Evolutionary conservation across 2,113 vertebrate species (phyloP), one percentile per base, ranked within the genome.

Genomic region (Ceyx margarethae): DNA sequence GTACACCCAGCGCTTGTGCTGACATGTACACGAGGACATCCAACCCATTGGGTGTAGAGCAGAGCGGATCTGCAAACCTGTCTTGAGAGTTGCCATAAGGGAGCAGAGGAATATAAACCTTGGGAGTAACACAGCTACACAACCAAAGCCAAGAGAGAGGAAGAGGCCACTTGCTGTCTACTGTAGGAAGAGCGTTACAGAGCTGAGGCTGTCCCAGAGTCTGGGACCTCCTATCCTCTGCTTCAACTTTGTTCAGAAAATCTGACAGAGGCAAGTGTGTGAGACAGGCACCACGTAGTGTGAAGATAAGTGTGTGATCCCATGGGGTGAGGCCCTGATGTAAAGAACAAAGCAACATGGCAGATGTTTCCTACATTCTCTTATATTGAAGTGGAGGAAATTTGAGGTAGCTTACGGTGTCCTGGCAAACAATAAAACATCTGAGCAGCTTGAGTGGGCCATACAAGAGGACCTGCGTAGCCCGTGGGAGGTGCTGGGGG

Each of bases 241-340:
- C 58, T 80, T 42, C 67, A 76, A 51, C 60, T 33, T 35, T 68
- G 67, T 78, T 92, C 16, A 48, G 62, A 22, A 71, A 8, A 23
- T 1, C 1, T 71, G 72, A 22, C 51, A 58, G 62, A 84, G 61
- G 50, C 77, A 90, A 61, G 28, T 18, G 22, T 67, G 43, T 43
- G 65, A 58, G 62, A 73, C 23, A 20, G 60, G 37, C 51, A n/a
- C 45, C 1, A 1, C 0, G 0, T 29, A 46, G 58, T 1, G 2
- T 21, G 68, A 81, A 22, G 68, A 40, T 3, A 48, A 73, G 11
- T 26, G 48, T 66, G 35, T 2, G 4, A 56, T 86, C 29, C 25
- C 45, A 18, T 33, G 19, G 35, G 51, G 66, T 71, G 61, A 46
- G 22, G 12, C 40, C n/a, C 31, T 25, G 13, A 7, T 64, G n/a